Evolutionary conservation across 2,888 invertebrate species (phyloP), one percentile per base, ranked within the genome.

Genomic region (Xiphydria camelus): DNA sequence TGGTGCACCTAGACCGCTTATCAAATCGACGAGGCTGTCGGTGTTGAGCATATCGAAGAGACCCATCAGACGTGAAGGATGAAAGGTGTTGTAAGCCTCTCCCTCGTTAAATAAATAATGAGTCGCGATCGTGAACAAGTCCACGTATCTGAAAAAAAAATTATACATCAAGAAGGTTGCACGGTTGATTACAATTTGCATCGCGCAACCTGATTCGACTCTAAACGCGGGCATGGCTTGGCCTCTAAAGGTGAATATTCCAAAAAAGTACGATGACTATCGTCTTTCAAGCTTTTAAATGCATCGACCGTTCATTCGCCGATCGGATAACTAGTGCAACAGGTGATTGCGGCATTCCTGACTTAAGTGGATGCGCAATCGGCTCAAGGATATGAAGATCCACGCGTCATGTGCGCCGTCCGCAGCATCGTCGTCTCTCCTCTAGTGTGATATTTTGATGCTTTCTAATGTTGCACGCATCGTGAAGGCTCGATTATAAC

Each of bases 1-100:
- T 10, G 86, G 83, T n/a, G 85, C 83, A 47, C 90, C 86, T 33
- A 89, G 78, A 15, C 88, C 87, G 1, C 80, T 80, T 4, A 85
- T 82, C 41, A 89, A 77, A 70, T 89, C 89, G 36, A 89, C 84
- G 34, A 88, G 80, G 33, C 88, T 88, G 69, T 89, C 89, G 65
- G 87, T 85, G 61, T 89, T 89, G 70, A 86, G 82, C 80, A 88
- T 85, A 60, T 89, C 88, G 80, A 87, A 87, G 35, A 88, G 70
- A 0, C 89, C 88, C 67, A 88, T 88, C 55, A 89, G 73, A 44
- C 88, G 76, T 61, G 88, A 87, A 1, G 88, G 88, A 66, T 89
- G 89, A 68, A 84, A 88, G 2, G 88, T 86, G 15, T 69, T 64
- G 42, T 72, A 74, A n/a, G 59, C 55, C 74, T 83, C 84, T 63